phyloP scores from a whole-genome alignment of 2,888 invertebrate species.

The Ochlodes sylvanus region DNA sequence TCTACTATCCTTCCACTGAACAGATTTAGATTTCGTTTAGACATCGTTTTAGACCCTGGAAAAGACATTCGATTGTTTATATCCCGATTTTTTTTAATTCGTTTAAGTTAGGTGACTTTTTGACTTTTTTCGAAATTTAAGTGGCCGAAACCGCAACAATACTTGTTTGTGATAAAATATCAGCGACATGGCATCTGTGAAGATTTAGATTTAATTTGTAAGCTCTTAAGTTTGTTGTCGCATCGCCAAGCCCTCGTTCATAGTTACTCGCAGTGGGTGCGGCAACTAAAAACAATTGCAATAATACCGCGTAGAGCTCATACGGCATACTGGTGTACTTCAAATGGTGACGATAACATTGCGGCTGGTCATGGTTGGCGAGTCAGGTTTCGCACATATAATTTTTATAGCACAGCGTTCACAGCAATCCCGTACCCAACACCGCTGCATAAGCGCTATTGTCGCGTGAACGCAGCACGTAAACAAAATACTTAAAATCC shows the following conservation, averaged over 20 bases:
- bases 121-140: no score
- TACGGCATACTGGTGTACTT: background rate
- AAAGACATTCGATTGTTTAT: no score
- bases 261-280: background rate
- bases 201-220: no score
- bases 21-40: no score
- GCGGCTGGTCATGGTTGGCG: constrained; percentile 29
- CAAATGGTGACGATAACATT: constrained; percentile 17
- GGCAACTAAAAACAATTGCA: background rate
- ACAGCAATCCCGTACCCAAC: constrained; percentile 24
- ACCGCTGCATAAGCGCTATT: constrained; percentile 6
- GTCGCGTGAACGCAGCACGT: constrained; percentile 25
- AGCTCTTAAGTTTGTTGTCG: no score
- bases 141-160: no score
- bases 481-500: constrained; percentile 33
- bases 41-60: no score
- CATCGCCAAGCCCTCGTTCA: background rate
- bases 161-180: no score
- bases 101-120: no score
- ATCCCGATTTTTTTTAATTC: no score
- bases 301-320: background rate
- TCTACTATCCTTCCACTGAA: no score
- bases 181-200: no score
- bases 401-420: constrained; percentile 36
- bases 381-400: constrained; percentile 33